Conservation (phyloP, 2,888 invertebrate species). For the Helicoverpa assulta region DNA sequence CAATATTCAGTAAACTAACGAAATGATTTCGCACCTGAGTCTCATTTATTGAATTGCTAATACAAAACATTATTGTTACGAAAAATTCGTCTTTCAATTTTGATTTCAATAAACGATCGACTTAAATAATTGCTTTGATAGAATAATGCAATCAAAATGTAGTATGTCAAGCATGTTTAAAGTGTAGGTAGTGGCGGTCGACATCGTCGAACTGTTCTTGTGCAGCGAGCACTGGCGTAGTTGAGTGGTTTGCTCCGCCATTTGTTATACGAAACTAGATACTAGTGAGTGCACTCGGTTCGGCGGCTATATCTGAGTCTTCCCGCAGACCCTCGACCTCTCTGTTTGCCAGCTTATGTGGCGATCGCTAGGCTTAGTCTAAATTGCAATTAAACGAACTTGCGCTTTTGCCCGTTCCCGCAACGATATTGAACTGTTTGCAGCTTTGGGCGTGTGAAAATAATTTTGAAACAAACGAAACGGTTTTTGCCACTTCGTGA, state of each 20-base stretch:
- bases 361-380: slow-evolving; percentile 81
- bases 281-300: slow-evolving; percentile 72
- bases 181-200: slow-evolving; percentile 46
- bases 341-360: slow-evolving; percentile 78
- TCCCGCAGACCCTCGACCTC: slow-evolving; percentile 76
- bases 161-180: slow-evolving; percentile 48
- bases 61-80: slow-evolving; percentile 10
- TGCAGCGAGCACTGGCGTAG: slow-evolving; percentile 58
- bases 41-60: slow-evolving; percentile 43
- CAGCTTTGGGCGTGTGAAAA: slow-evolving; percentile 37
- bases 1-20: slow-evolving; percentile 32
- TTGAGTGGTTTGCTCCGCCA: slow-evolving; percentile 66
- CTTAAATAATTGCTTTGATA: slow-evolving; percentile 21
- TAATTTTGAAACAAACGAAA: slow-evolving; percentile 43
- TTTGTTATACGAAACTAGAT: slow-evolving; percentile 77
- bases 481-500: slow-evolving; percentile 44
- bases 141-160: slow-evolving; percentile 37
- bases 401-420: slow-evolving; percentile 65
- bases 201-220: slow-evolving; percentile 56
- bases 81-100: slow-evolving; percentile 24
- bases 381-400: slow-evolving; percentile 84
- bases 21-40: slow-evolving; percentile 36
- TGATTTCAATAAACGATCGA: background rate
- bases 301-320: slow-evolving; percentile 72
- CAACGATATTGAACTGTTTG: slow-evolving; percentile 58